Evolutionary conservation across 64 coral and sea anemone species (phyloP), one percentile per base, ranked within the genome.

Genomic region (Orbicella faveolata): DNA sequence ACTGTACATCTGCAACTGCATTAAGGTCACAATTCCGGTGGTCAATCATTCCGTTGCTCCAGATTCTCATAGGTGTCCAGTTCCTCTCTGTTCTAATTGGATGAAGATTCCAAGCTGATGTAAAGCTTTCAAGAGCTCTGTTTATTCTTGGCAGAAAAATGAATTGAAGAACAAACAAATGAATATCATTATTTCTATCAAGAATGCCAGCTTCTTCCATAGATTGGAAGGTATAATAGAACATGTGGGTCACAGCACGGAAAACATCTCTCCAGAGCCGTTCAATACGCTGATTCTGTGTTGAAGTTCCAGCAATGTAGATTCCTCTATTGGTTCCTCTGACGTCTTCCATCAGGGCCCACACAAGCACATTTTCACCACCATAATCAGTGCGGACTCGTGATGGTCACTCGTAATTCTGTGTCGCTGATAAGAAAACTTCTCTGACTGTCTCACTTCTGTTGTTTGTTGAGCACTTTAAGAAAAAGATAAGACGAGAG

Each of bases 211-310:
- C 73, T 63, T 91, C 89, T 82, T 92, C 90, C 34, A 92, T 75
- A 36, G 80, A 37, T 77, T 92, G 82, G 52, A 92, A 92, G 35
- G 82, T 75, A 77, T 76, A 87, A 61, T 92, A 92, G 41, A 87
- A 91, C 9, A 92, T 75, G 84, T 85, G 82, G 34, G 90, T 36
- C 25, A 84, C 80, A 78, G 53, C 83, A 36, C 90, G 26, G 78
- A 92, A 92, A 55, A 92, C 81, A 34, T 92, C 82, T 64, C 82
- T 68, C 82, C 90, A 92, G 9, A 92, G 75, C 19, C 82, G 80
- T 51, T 92, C 90, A 44, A 91, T 85, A 35, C 90, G 73, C 39
- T 92, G 90, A 75, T 92, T 92, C 26, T 83, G 81, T 41, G 90
- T 92, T 18, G 90, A 92, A 77, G 90, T 65, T 15, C 81, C 90